phyloP scores from a whole-genome alignment of 2,888 invertebrate genomes.

The Limulus polyphemus region DNA sequence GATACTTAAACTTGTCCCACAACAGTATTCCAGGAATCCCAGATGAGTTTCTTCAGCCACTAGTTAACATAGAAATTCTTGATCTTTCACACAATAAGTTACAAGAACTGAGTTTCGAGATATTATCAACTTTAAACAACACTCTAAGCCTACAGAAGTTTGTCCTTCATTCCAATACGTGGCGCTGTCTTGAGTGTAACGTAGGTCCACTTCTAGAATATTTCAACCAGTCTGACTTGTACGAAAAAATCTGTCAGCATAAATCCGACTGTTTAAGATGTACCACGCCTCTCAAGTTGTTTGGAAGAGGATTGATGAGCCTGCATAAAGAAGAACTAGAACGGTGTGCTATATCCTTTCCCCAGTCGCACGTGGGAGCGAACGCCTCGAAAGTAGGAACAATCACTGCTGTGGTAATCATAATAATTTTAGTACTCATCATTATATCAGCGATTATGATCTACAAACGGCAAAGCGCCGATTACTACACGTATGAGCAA shows the following conservation, averaged over 20 bases:
- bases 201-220: conserved; percentile 29
- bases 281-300: too few species aligned
- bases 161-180: conserved; percentile 47
- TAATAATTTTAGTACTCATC: conserved; percentile 40
- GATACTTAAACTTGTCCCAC: conserved; percentile 56
- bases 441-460: conserved; percentile 47
- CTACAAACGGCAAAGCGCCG: conserved; percentile 51
- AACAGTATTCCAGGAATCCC: conserved; percentile 52
- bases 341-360: too few species aligned
- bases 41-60: conserved; percentile 45
- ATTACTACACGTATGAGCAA: conserved; percentile 69
- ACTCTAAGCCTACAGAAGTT: conserved; percentile 18
- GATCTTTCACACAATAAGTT: conserved; percentile 63
- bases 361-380: too few species aligned
- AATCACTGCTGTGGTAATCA: conserved; percentile 1
- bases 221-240: conserved; percentile 2
- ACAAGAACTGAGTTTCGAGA: conserved; percentile 47
- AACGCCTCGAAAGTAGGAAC: not conserved
- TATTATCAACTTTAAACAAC: conserved; percentile 42
- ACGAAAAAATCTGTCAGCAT: too few species aligned
- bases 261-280: too few species aligned
- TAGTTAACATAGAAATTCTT: conserved; percentile 47
- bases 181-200: conserved; percentile 52
- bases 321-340: too few species aligned
- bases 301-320: too few species aligned